Conservation (phyloP, 2,797 vertebrate genomes). For the Clarias laeviceps region DNA sequence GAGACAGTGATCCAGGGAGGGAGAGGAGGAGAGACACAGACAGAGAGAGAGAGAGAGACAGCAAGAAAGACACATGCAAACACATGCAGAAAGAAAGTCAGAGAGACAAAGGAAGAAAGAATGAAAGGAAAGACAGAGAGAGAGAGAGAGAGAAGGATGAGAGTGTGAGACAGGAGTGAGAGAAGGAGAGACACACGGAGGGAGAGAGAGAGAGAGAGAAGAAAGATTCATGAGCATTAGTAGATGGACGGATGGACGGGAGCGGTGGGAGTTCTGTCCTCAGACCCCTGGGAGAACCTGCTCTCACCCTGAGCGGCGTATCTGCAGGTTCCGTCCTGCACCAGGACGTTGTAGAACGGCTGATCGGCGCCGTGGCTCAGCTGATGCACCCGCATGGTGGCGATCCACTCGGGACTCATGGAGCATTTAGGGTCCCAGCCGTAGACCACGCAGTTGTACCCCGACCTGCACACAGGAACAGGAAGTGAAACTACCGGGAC, state of each 20-base stretch:
- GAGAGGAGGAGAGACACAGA: neutral
- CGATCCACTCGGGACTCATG: conserved; percentile 98
- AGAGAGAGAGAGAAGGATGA: neutral
- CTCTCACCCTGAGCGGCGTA: conserved; percentile 91
- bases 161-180: neutral
- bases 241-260: neutral
- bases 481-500: neutral
- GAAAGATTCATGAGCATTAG: neutral
- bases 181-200: neutral
- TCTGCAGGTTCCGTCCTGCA: conserved; percentile 93
- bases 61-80: neutral
- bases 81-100: neutral
- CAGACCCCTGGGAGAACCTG: neutral
- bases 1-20: neutral
- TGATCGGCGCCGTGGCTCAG: conserved; percentile 88
- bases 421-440: conserved; percentile 98
- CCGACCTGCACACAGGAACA: conserved; percentile 72
- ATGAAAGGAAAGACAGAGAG: too few relatives aligned
- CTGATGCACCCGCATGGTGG: conserved; percentile 94
- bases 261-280: neutral
- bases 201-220: neutral
- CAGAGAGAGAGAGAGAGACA: neutral
- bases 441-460: conserved; percentile 95
- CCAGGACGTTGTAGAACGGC: conserved; percentile 95
- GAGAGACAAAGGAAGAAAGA: neutral